Conservation (phyloP, 2,888 invertebrate species). For the Caenorhabditis zanzibari region DNA sequence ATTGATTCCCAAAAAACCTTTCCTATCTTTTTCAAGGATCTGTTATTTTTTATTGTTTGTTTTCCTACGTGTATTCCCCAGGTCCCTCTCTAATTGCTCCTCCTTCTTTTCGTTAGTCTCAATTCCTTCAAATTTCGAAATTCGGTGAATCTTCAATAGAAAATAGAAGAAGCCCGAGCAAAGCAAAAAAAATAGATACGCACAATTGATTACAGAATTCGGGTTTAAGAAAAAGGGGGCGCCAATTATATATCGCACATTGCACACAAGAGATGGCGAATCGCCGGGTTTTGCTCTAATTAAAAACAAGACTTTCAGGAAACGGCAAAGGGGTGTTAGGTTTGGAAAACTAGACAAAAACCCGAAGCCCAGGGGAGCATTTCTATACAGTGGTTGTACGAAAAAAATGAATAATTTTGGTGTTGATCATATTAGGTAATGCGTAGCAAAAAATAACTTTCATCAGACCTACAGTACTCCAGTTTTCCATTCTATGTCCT, state of each 20-base stretch:
- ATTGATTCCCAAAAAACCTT: neutral
- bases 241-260: conserved; percentile 60
- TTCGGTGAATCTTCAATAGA: conserved; percentile 40
- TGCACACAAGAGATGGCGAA: conserved; percentile 37
- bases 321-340: conserved; percentile 50
- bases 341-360: conserved; percentile 51
- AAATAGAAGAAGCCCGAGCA: neutral
- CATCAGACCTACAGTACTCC: conserved; percentile 24
- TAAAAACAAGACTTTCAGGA: conserved; percentile 69
- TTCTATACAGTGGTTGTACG: conserved; percentile 6
- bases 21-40: neutral
- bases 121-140: conserved; percentile 42
- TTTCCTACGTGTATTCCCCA: conserved; percentile 18
- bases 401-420: conserved; percentile 18
- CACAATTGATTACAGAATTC: conserved; percentile 64
- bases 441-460: too few relatives aligned
- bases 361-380: neutral
- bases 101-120: neutral
- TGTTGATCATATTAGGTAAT: neutral
- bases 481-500: neutral
- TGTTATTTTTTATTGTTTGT: conserved; percentile 12
- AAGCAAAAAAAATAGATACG: conserved; percentile 61
- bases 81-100: neutral
- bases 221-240: conserved; percentile 22
- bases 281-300: conserved; percentile 63